Conservation (phyloP, 2,888 invertebrate species). For the Lissocephala sabroskyi region DNA sequence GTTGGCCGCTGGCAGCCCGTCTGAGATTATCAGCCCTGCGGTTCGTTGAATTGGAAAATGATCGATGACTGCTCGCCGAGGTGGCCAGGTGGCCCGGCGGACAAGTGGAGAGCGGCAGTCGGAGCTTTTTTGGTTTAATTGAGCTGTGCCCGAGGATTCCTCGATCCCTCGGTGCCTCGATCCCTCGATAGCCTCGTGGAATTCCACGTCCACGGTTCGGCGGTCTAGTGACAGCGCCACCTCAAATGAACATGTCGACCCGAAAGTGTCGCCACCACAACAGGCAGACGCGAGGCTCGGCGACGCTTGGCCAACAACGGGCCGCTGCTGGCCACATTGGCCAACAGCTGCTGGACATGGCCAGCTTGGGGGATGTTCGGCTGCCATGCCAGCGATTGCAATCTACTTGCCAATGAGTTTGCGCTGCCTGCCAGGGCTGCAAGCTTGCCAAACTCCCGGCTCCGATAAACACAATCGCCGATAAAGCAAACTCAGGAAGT, state of each 20-base stretch:
- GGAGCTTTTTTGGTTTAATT: too few relatives aligned
- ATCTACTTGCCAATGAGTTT: slow-evolving; percentile 31
- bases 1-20: too few relatives aligned
- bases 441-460: too few relatives aligned
- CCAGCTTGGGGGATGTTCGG: slow-evolving; percentile 27
- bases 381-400: slow-evolving; percentile 44
- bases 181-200: too few relatives aligned
- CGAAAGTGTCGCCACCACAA: slow-evolving; percentile 54
- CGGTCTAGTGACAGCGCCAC: too few relatives aligned
- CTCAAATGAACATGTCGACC: slow-evolving; percentile 53
- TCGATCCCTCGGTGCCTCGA: too few relatives aligned
- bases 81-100: too few relatives aligned
- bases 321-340: slow-evolving; percentile 21
- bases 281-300: slow-evolving; percentile 14
- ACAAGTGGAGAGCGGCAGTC: too few relatives aligned
- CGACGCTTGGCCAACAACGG: neutral
- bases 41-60: slow-evolving; percentile 55
- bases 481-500: too few relatives aligned
- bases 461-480: too few relatives aligned
- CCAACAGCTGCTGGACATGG: slow-evolving; percentile 24
- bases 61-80: slow-evolving; percentile 62
- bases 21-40: slow-evolving; percentile 51
- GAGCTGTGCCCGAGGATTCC: too few relatives aligned
- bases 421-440: slow-evolving; percentile 5
- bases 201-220: too few relatives aligned